These are phyloP conservation scores for Ethmia dodecea DNA, from an alignment of 2,888 invertebrate species.

Conservation along the genomic window DNA sequence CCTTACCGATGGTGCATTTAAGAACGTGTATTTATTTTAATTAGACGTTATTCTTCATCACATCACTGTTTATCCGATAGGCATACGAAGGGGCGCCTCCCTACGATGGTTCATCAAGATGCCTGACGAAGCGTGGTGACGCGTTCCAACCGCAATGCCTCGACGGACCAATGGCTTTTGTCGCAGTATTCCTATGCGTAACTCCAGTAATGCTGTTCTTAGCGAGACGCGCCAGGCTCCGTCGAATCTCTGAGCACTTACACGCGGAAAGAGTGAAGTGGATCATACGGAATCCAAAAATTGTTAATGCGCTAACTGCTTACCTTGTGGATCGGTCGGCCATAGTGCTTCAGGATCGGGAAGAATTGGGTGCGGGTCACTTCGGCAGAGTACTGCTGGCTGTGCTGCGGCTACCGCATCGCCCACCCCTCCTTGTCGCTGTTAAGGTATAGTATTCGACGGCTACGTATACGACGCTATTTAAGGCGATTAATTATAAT, in stretches of 20 bases:
- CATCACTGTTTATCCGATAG: no score
- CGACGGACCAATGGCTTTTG: conserved; percentile 36
- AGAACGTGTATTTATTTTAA: no score
- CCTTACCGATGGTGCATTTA: no score
- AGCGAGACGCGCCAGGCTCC: conserved; percentile 78
- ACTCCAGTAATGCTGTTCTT: conserved; percentile 78
- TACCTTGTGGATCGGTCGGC: conserved; percentile 30
- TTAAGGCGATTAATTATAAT: no score
- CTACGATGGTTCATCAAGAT: conserved; percentile 18
- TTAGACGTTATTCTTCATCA: no score
- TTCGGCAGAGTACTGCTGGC: conserved; percentile 47
- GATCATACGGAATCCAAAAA: conserved; percentile 30
- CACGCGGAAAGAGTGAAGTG: conserved; percentile 15
- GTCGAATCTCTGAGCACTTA: conserved; percentile 20
- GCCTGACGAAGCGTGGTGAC: conserved; percentile 35
- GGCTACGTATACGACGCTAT: no score
- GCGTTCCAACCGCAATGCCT: conserved; percentile 80
- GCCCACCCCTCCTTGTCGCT: conserved; percentile 12
- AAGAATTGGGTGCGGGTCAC: conserved; percentile 44
- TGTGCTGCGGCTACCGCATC: conserved; percentile 30
- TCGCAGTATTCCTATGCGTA: conserved; percentile 38
- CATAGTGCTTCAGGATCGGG: conserved; percentile 30
- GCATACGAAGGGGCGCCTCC: conserved; percentile 6
- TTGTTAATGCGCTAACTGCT: conserved; percentile 22
- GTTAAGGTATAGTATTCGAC: conserved; percentile 7